Conservation (phyloP, 2,113 vertebrate species). For the Stigmatopora argus region DNA sequence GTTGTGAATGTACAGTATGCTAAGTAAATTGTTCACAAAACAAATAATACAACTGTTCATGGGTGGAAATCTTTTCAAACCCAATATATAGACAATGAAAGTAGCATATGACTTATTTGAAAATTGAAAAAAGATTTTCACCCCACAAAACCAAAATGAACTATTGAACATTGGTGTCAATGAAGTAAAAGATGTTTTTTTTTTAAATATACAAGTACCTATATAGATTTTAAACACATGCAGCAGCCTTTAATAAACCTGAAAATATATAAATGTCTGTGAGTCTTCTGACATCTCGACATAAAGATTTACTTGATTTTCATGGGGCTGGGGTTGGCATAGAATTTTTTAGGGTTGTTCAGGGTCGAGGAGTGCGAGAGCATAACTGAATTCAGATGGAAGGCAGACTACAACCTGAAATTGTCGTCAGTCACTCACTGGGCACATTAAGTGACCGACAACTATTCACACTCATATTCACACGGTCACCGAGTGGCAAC, state of each 20-base stretch:
- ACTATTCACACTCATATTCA: no score
- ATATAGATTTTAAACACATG: conserved; percentile 42
- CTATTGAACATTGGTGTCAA: conserved; percentile 23
- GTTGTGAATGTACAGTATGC: conserved; percentile 28
- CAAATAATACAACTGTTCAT: conserved; percentile 17
- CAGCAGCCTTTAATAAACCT: conserved; percentile 52
- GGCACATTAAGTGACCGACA: no score
- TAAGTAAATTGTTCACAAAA: conserved; percentile 18
- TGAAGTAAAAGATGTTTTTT: conserved; percentile 44
- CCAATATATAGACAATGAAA: conserved; percentile 7
- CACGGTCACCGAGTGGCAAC: no score
- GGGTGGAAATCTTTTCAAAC: conserved; percentile 25
- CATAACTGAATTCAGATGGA: no score
- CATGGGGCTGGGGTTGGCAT: background rate
- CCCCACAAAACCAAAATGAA: conserved; percentile 25
- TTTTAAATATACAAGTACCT: background rate
- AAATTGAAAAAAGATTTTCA: conserved; percentile 28
- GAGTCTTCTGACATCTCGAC: conserved; percentile 27
- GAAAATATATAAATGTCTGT: conserved; percentile 17
- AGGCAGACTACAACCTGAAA: no score
- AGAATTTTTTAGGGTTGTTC: no score
- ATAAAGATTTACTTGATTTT: background rate
- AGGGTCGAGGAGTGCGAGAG: no score
- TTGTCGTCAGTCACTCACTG: no score
- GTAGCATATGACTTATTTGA: background rate